Evolutionary conservation across 2,113 vertebrate genomes (phyloP), one percentile per base, ranked within the genome.

Genomic region (Bos indicus): DNA sequence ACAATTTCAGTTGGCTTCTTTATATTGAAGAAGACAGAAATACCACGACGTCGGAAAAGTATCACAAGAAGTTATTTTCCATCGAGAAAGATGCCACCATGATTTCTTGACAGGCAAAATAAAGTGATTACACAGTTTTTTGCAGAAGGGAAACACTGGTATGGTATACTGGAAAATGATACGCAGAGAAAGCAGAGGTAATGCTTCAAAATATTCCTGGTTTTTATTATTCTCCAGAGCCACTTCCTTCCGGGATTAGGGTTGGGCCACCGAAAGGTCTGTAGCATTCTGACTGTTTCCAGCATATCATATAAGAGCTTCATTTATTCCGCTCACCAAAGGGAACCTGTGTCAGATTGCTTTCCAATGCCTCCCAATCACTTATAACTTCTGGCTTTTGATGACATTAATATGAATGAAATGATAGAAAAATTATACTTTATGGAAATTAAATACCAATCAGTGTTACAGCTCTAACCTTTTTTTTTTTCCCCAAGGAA

Each of bases 401-500:
- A 97, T 95, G 93, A 90, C 71, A 97, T 97, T 86, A 97, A 84
- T 96, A 97, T 93, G 93, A 97, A 95, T 90, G 71, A 74, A 88
- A 52, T 78, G 88, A 94, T 90, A 90, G 88, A 71, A 93, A 96
- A 90, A 93, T 88, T 92, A 77, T 67, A 51, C 30, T 95, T 93
- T 93, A 30, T 95, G 80, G 36, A 93, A 93, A 94, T 57, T 88
- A 57, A 43, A 93, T 95, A 87, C 51, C 56, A 89, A 95, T 97
- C 89, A 97, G 21, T 36, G 26, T 81, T 77, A 71, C 1, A 82
- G 52, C 40, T 90, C 86, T 25, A 36, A 23, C 8, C 54, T 51
- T 57, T 64, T 67, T 60, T 40, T 74, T 40, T 74, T 60, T n/a
- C 0, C 48, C 36, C 48, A 43, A 74, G 74, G 78, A 96, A 89